Evolutionary conservation across 2,113 vertebrate genomes (phyloP).

Genomic region (Myiagra hebetior): DNA sequence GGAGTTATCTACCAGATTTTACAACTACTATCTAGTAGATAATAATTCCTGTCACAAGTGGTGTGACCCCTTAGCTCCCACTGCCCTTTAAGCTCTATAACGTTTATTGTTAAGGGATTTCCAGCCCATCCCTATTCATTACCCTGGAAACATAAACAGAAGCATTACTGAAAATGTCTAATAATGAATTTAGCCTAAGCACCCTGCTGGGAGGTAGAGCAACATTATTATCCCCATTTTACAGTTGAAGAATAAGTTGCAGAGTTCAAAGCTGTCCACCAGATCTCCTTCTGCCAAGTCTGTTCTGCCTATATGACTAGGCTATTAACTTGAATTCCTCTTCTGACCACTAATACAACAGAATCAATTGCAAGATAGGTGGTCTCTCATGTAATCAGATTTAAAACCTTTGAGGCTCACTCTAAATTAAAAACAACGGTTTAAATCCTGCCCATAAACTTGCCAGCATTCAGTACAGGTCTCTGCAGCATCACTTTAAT

Average conservation of each 20-base stretch:
- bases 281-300: not conserved
- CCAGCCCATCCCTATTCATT: constrained; percentile 30
- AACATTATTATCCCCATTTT: constrained; percentile 12
- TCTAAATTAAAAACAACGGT: constrained; percentile 1
- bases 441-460: not conserved
- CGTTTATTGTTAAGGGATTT: constrained; percentile 46
- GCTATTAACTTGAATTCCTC: constrained; percentile 29
- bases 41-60: not conserved
- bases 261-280: constrained; percentile 34
- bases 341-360: not conserved
- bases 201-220: constrained; percentile 1
- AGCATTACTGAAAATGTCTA: constrained; percentile 40
- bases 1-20: not conserved
- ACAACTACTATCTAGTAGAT: not conserved
- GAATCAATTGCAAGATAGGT: constrained; percentile 25
- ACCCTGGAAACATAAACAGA: constrained; percentile 55
- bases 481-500: constrained; percentile 6
- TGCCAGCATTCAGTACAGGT: not conserved
- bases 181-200: constrained; percentile 32
- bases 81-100: not conserved
- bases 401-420: not conserved
- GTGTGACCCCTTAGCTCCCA: not conserved
- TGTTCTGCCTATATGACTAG: not conserved
- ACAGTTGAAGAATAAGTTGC: constrained; percentile 15
- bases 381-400: constrained; percentile 3